Conservation (phyloP, 2,888 invertebrate species). For the Pemphredon lugubris region DNA sequence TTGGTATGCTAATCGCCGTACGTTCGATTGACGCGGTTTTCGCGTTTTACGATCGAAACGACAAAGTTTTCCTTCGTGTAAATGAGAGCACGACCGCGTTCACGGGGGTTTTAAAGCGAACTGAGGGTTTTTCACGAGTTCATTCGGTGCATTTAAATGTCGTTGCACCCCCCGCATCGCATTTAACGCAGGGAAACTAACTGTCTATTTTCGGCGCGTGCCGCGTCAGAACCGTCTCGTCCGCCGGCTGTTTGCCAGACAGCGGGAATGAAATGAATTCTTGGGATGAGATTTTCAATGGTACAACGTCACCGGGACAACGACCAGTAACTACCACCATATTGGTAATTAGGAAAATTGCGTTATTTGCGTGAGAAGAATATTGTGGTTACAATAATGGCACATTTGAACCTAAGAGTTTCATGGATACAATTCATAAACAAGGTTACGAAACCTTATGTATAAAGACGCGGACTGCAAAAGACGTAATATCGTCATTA, state of each 20-base stretch:
- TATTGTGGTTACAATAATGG: too few relatives aligned
- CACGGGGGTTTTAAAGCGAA: conserved; percentile 48
- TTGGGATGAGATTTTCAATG: background rate
- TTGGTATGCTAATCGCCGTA: conserved; percentile 6
- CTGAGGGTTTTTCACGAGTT: conserved; percentile 59
- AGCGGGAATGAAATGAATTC: conserved; percentile 26
- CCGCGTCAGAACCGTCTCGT: conserved; percentile 47
- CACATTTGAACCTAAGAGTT: too few relatives aligned
- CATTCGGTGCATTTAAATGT: conserved; percentile 63
- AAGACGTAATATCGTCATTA: too few relatives aligned
- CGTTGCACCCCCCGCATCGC: conserved; percentile 76
- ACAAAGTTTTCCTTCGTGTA: background rate
- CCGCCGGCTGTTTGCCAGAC: conserved; percentile 5
- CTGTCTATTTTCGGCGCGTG: conserved; percentile 76
- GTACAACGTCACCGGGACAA: too few relatives aligned
- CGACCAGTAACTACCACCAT: too few relatives aligned
- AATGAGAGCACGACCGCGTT: conserved; percentile 5
- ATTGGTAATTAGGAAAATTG: too few relatives aligned
- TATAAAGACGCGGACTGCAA: too few relatives aligned
- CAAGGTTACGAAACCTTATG: too few relatives aligned
- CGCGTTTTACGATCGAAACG: too few relatives aligned
- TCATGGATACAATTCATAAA: too few relatives aligned
- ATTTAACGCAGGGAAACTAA: conserved; percentile 59
- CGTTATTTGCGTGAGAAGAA: too few relatives aligned
- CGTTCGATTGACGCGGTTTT: too few relatives aligned